Conservation (phyloP, 2,797 vertebrate genomes). For the Cottoperca gobio region DNA sequence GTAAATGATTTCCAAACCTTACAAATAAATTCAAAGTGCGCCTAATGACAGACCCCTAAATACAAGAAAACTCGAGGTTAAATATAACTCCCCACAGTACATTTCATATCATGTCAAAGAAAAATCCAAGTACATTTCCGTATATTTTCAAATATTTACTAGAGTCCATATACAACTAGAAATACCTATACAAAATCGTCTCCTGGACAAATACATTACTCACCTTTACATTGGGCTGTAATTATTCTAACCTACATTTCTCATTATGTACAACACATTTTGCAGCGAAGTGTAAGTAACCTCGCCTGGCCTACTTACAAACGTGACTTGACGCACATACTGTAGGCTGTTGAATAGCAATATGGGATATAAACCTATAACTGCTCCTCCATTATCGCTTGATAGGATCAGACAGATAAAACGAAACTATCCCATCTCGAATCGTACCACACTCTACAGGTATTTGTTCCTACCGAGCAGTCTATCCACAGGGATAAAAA, state of each 20-base stretch:
- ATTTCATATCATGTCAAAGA: constrained; percentile 87
- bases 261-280: constrained; percentile 88
- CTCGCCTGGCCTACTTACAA: constrained; percentile 69
- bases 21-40: constrained; percentile 95
- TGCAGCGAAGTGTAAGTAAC: constrained; percentile 74
- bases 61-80: constrained; percentile 91
- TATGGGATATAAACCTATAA: constrained; percentile 63
- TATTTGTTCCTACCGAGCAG: constrained; percentile 69
- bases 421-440: constrained; percentile 39
- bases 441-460: constrained; percentile 62
- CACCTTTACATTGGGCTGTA: constrained; percentile 89
- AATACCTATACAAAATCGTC: constrained; percentile 99
- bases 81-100: constrained; percentile 91
- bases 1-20: constrained; percentile 92
- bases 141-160: constrained; percentile 99
- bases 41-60: constrained; percentile 90
- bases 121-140: constrained; percentile 92
- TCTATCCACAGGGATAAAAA: constrained; percentile 51
- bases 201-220: constrained; percentile 95
- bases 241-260: constrained; percentile 92
- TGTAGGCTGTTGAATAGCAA: constrained; percentile 69
- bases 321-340: constrained; percentile 66
- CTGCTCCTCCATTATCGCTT: constrained; percentile 60
- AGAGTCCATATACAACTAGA: constrained; percentile 98
- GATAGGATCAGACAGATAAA: constrained; percentile 59